Conservation (phyloP, 2,888 invertebrate genomes). For the Tachina grossa region DNA sequence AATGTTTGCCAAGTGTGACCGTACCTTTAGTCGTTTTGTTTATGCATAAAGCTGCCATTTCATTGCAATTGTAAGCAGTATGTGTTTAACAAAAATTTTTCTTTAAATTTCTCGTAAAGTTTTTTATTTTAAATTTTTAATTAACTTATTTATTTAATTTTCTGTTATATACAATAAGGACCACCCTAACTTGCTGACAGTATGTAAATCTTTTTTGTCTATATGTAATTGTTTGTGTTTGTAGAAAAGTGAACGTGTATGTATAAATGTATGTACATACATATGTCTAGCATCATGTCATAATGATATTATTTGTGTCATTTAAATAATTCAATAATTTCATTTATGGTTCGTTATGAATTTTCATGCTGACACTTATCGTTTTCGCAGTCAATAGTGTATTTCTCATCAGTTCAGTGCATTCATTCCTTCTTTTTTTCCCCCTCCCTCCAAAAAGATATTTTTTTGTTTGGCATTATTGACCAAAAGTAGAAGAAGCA, state of each 20-base stretch:
- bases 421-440: neutral
- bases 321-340: constrained; percentile 79
- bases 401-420: constrained; percentile 31
- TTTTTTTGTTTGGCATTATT: constrained; percentile 47
- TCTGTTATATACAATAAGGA: no score
- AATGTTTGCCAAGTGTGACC: no score
- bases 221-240: neutral
- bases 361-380: constrained; percentile 69
- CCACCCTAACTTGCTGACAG: neutral
- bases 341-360: constrained; percentile 73
- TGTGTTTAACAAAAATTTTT: no score
- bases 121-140: no score
- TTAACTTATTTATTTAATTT: no score
- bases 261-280: constrained; percentile 27
- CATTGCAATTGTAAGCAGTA: no score
- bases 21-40: no score
- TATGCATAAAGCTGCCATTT: no score
- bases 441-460: neutral
- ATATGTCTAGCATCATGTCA: constrained; percentile 67
- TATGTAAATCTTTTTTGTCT: neutral
- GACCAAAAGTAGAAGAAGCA: constrained; percentile 45
- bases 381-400: constrained; percentile 54
- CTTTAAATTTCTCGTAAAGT: no score
- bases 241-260: constrained; percentile 17
- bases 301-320: constrained; percentile 78